Percentiles rank a stretch among this genome's conserved stretches.
phyloP scores from a whole-genome alignment of 2,113 vertebrate genomes.

The Gracilinanus agilis region DNA sequence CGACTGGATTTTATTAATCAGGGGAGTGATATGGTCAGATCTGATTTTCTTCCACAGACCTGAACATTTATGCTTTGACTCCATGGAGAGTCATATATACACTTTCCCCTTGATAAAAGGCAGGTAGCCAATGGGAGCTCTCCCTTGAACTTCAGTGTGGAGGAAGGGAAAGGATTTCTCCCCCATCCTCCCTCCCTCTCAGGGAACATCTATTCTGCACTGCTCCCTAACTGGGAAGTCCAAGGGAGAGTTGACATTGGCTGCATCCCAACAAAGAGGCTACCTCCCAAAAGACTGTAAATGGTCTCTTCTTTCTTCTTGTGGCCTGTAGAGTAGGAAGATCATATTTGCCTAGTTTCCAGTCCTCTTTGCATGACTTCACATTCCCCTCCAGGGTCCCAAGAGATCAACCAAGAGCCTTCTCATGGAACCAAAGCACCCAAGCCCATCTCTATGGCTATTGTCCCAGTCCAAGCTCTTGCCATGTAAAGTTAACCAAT shows the following conservation, averaged over 20 bases:
- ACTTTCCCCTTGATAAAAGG: background rate
- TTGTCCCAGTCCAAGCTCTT: background rate
- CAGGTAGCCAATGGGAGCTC: background rate
- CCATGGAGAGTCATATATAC: background rate
- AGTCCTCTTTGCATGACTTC: background rate
- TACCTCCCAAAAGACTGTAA: background rate
- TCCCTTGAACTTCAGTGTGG: background rate
- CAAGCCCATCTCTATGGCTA: background rate
- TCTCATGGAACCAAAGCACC: background rate
- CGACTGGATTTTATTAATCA: background rate
- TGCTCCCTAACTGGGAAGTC: background rate
- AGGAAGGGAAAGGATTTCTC: background rate
- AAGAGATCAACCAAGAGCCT: background rate
- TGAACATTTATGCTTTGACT: background rate
- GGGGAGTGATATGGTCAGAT: background rate
- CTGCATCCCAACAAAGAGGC: background rate
- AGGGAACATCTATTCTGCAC: background rate
- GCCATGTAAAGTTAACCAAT: background rate
- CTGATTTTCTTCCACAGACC: background rate
- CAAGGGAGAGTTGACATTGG: background rate
- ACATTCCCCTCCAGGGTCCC: background rate
- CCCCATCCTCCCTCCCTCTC: background rate
- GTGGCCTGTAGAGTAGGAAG: background rate
- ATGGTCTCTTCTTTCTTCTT: background rate
- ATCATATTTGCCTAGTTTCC: background rate